A percentile compares a stretch with the other conserved stretches of the same genome.
These are phyloP conservation scores for Dromaius novaehollandiae DNA, from an alignment of 2,113 vertebrate genomes.

Conservation along the genomic window DNA sequence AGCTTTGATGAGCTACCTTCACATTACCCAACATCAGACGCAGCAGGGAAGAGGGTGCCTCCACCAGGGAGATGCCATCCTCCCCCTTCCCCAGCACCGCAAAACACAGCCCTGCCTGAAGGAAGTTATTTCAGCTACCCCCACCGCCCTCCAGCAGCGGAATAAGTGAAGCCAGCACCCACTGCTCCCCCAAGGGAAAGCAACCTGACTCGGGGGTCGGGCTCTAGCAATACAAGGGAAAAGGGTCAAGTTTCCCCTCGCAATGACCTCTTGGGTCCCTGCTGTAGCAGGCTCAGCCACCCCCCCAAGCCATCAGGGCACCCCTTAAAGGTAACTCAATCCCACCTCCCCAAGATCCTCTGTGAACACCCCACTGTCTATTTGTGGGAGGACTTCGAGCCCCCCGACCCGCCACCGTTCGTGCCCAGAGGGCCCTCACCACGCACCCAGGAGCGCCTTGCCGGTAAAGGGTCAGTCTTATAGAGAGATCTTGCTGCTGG, in stretches of 20 bases:
- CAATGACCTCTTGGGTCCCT: not conserved
- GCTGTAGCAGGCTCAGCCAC: not conserved
- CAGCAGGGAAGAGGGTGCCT: not conserved
- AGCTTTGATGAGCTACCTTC: not conserved
- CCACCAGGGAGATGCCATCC: not conserved
- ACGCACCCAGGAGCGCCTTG: not conserved
- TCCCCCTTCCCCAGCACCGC: not conserved
- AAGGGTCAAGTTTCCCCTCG: not conserved
- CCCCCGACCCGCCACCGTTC: too few species aligned
- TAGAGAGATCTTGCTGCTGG: too few species aligned
- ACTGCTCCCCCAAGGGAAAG: not conserved
- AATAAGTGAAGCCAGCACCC: accelerated
- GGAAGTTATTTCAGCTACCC: not conserved
- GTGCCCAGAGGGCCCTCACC: accelerated
- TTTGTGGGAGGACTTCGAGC: too few species aligned
- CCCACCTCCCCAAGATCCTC: too few species aligned
- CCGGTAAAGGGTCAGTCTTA: not conserved
- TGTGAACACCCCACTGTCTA: too few species aligned
- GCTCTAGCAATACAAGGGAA: not conserved
- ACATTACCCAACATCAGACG: not conserved
- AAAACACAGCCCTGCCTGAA: not conserved
- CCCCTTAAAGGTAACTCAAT: not conserved
- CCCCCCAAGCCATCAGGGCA: not conserved
- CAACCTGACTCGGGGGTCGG: not conserved
- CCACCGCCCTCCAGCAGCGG: accelerated